These are phyloP conservation scores for Catalaphyllia jardinei DNA, from an alignment of 64 coral and sea anemone species.

Conservation along the genomic window DNA sequence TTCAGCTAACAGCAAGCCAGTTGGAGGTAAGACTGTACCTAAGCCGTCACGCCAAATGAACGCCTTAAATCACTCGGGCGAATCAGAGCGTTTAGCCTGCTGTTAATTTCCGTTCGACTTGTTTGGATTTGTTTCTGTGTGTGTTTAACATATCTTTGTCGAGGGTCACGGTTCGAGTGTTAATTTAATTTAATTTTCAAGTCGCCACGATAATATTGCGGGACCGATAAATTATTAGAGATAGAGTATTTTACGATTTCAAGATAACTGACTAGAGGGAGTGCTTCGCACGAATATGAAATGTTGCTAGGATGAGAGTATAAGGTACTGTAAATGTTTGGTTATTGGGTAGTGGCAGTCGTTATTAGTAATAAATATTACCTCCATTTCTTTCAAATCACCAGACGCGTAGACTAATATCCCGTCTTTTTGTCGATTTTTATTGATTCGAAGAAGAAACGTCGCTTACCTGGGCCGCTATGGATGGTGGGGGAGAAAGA, in stretches of 20 bases:
- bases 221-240: background rate
- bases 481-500: background rate
- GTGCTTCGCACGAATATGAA: background rate
- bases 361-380: background rate
- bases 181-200: conserved; percentile 2
- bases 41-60: background rate
- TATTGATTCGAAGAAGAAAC: background rate
- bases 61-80: conserved; percentile 1
- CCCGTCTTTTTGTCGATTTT: background rate
- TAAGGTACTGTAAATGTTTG: background rate
- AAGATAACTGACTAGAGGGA: background rate
- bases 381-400: background rate
- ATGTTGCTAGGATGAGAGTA: background rate
- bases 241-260: background rate
- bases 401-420: background rate
- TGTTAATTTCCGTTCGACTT: background rate
- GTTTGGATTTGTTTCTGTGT: conserved; percentile 19
- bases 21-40: background rate
- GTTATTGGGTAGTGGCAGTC: background rate
- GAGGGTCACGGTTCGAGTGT: background rate
- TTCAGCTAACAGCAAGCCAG: background rate
- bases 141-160: conserved; percentile 25
- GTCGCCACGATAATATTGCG: background rate
- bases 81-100: background rate
- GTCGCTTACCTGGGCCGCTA: background rate